A percentile compares a stretch with the other conserved stretches of the same genome.
Conservation (phyloP, 2,113 vertebrate genomes). For the Parotia lawesii region DNA sequence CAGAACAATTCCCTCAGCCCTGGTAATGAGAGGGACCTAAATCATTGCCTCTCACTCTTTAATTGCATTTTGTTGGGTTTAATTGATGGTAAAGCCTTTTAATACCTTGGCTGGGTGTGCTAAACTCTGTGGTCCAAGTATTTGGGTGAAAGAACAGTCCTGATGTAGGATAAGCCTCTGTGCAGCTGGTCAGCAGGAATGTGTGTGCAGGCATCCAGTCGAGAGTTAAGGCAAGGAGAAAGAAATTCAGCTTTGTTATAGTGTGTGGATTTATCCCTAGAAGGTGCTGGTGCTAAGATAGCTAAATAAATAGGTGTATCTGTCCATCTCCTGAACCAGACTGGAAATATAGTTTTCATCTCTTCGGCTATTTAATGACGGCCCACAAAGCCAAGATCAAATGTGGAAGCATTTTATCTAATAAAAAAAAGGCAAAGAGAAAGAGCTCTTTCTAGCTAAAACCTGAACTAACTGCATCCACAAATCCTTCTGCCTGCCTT, state of each 20-base stretch:
- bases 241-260: neutral
- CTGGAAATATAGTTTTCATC: neutral
- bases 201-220: neutral
- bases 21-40: neutral
- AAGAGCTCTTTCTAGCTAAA: neutral
- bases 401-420: neutral
- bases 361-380: neutral
- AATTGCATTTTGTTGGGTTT: neutral
- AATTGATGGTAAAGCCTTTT: neutral
- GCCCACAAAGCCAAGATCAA: neutral
- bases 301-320: neutral
- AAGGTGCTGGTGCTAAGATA: neutral
- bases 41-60: neutral
- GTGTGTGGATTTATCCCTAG: neutral
- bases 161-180: neutral
- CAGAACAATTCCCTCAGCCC: neutral
- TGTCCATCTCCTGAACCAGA: neutral
- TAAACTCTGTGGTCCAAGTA: neutral
- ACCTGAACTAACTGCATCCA: neutral
- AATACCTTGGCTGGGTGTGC: neutral
- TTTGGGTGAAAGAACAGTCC: neutral
- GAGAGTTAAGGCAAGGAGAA: neutral
- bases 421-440: neutral
- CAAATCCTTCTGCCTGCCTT: neutral
- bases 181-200: neutral